Base-by-base conservation (phyloP, 2,888 invertebrate species). In the Hypsopygia costalis region DNA sequence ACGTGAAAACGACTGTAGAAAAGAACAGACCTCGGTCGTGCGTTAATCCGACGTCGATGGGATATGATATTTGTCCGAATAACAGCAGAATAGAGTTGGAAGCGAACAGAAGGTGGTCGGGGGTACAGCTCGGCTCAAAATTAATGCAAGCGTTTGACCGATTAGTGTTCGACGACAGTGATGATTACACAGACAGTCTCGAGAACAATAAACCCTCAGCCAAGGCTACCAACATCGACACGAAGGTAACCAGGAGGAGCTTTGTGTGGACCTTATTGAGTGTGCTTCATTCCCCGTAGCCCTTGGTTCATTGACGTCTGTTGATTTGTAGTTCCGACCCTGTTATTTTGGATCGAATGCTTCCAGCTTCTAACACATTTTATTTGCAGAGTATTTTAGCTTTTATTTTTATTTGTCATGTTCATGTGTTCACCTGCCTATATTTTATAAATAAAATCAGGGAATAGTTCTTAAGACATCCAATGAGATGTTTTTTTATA, bases 141-240 rank as follows among this genome's bases (percentile, higher is more conserved):
- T 81, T 94, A 55, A 93, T 93, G 75, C 92, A 93, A 60, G 93
- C 93, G 1, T 93, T 94, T 56, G 94, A 94, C 66, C 90, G 93
- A 58, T 80, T 94, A 21, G 90, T 90, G 40, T 90, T 91, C 45
- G 91, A 90, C 47, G 93, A 93, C 61, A 92, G 93, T 47, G 93
- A 92, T 55, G 93, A 93, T 71, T 94, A 94, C 66, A 92, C 93
- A 6, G 94, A 94, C 77, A 94, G 94, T 73, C 83, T 94, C 54
- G 94, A 93, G 75, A 91, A 91, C 69, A 89, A 90, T 61, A 86
- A 81, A 59, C 74, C 80, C 72, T 54, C 76, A 54, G 69, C 74
- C 64, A 85, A 82, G 66, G 56, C 76, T 41, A 90, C 92, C 57
- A 92, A 92, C 56, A 76, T 63, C 67, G 83, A 87, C 49, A 63